phyloP scores from a whole-genome alignment of 2,888 invertebrate genomes.

The Pseudoips prasinana region DNA sequence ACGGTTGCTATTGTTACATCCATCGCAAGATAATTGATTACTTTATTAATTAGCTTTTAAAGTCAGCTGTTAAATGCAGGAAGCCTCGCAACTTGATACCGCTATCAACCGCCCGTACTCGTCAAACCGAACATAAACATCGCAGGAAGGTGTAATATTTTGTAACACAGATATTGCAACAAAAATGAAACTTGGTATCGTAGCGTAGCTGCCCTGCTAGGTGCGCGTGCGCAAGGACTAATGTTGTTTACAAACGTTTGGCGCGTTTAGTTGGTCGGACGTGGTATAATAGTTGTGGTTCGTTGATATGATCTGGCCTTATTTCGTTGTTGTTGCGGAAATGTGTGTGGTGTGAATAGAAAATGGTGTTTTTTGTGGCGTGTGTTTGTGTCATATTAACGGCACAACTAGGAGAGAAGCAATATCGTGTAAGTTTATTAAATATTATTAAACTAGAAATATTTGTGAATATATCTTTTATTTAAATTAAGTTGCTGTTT shows the following conservation, averaged over 20 bases:
- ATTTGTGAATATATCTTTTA: too few relatives aligned
- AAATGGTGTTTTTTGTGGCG: constrained; percentile 33
- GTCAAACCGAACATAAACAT: constrained; percentile 14
- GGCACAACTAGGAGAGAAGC: constrained; percentile 29
- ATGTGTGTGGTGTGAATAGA: constrained; percentile 9
- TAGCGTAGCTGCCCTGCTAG: too few relatives aligned
- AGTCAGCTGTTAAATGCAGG: constrained; percentile 8
- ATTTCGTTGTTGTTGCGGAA: constrained; percentile 2
- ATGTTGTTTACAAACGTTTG: constrained; percentile 30
- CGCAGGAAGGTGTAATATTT: constrained; percentile 3
- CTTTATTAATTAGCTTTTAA: too few relatives aligned
- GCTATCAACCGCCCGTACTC: constrained; percentile 23
- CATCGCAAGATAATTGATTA: too few relatives aligned
- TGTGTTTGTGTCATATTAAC: constrained; percentile 33
- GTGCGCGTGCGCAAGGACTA: constrained; percentile 26
- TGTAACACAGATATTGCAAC: constrained; percentile 17
- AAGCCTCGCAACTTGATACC: constrained; percentile 15
- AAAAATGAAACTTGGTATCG: constrained; percentile 23
- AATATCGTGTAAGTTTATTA: constrained; percentile 28
- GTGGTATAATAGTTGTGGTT: constrained; percentile 6
- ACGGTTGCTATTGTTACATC: too few relatives aligned
- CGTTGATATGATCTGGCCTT: background rate
- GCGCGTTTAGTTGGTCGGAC: constrained; percentile 20
- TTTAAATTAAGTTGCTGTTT: too few relatives aligned
- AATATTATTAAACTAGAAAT: too few relatives aligned